A percentile compares a stretch with the other conserved stretches of the same genome.
These are phyloP conservation scores for Sebastes miniatus DNA, from an alignment of 2,797 vertebrate species.

Conservation along the genomic window DNA sequence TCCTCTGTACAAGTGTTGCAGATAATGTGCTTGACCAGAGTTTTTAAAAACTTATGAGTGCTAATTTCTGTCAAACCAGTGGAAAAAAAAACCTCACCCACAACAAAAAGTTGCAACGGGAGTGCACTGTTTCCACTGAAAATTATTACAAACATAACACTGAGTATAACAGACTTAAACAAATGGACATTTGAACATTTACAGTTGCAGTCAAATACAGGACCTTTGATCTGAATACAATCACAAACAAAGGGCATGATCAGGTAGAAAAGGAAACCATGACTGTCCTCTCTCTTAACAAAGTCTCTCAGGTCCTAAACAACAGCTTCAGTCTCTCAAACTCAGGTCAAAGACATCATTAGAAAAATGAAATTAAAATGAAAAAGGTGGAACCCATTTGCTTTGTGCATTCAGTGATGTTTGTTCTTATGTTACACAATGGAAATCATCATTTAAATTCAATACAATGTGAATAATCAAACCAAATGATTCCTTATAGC, in stretches of 20 bases:
- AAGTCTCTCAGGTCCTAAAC: conserved; percentile 58
- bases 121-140: conserved; percentile 70
- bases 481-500: conserved; percentile 39
- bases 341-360: conserved; percentile 39
- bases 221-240: conserved; percentile 69
- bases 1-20: conserved; percentile 77
- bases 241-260: conserved; percentile 70
- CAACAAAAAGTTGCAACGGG: conserved; percentile 71
- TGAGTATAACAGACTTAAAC: conserved; percentile 72
- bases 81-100: conserved; percentile 57
- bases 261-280: conserved; percentile 56
- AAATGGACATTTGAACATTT: conserved; percentile 76
- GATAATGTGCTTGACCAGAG: conserved; percentile 71
- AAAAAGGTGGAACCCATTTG: conserved; percentile 42
- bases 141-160: conserved; percentile 76
- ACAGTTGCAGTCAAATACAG: conserved; percentile 76
- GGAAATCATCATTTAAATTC: conserved; percentile 54
- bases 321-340: conserved; percentile 50
- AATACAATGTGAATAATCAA: conserved; percentile 57
- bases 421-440: conserved; percentile 51
- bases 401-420: conserved; percentile 44
- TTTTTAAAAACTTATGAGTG: conserved; percentile 63
- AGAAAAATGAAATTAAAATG: conserved; percentile 54
- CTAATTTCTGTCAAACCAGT: conserved; percentile 67
- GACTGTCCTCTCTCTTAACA: conserved; percentile 47